These are phyloP conservation scores for Lapara coniferarum DNA, from an alignment of 2,888 invertebrate species.

Conservation along the genomic window DNA sequence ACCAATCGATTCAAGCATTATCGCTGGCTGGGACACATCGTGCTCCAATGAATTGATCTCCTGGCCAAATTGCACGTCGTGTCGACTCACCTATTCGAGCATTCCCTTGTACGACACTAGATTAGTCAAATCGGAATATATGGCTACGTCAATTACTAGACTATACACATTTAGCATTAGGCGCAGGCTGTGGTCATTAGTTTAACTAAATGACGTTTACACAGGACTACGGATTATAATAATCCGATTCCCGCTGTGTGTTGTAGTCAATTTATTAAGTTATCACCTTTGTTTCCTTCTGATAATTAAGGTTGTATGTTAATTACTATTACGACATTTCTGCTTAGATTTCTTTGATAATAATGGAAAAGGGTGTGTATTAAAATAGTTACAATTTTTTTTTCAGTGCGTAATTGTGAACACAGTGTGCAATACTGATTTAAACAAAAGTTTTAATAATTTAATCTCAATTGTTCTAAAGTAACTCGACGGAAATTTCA, in stretches of 20 bases:
- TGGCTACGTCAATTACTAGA: slow-evolving; percentile 17
- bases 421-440: not conserved
- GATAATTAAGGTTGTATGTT: slow-evolving; percentile 1
- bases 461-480: not conserved
- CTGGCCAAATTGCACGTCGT: slow-evolving; percentile 19
- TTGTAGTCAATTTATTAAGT: slow-evolving; percentile 11
- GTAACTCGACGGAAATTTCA: not conserved
- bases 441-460: not conserved
- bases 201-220: slow-evolving; percentile 19
- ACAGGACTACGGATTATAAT: not conserved
- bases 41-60: slow-evolving; percentile 16
- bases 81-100: slow-evolving; percentile 10
- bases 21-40: slow-evolving; percentile 3
- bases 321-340: not conserved
- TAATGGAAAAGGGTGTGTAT: no score
- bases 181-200: slow-evolving; percentile 12
- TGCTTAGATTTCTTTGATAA: not conserved
- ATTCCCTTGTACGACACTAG: slow-evolving; percentile 17
- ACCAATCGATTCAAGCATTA: slow-evolving; percentile 15
- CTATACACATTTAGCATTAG: slow-evolving; percentile 20
- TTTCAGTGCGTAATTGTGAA: no score
- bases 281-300: not conserved
- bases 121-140: slow-evolving; percentile 21
- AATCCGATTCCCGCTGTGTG: not conserved
- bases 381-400: no score